phyloP scores from a whole-genome alignment of 92 coral and sea anemone genomes.

The Montipora capitata region DNA sequence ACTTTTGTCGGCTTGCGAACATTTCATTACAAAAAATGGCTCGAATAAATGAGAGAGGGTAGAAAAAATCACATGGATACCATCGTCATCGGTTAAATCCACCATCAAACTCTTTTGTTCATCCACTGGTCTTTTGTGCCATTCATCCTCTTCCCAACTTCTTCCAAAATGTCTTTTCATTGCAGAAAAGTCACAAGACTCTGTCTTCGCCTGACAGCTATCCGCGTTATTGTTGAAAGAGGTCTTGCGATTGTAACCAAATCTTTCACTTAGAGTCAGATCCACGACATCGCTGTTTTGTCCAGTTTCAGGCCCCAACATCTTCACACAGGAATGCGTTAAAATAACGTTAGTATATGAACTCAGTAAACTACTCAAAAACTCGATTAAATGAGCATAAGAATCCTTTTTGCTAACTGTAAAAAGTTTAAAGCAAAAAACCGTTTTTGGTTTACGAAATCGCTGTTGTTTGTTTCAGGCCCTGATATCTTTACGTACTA shows the following conservation, averaged over 20 bases:
- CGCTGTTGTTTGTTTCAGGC: too few species aligned
- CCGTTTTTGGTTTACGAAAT: too few species aligned
- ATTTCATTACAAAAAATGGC: too few species aligned
- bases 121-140: slow-evolving; percentile 38
- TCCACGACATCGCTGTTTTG: slow-evolving; percentile 22
- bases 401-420: too few species aligned
- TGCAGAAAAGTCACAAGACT: neutral
- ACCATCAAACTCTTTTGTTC: neutral
- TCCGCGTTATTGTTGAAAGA: slow-evolving; percentile 3
- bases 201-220: neutral
- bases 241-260: slow-evolving; percentile 58
- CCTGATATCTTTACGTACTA: neutral
- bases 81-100: slow-evolving; percentile 2
- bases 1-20: too few species aligned
- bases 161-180: neutral
- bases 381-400: too few species aligned
- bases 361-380: too few species aligned
- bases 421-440: too few species aligned
- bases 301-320: slow-evolving; percentile 7
- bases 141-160: slow-evolving; percentile 67
- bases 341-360: too few species aligned
- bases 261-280: slow-evolving; percentile 58
- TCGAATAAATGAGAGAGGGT: too few species aligned
- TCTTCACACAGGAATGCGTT: neutral
- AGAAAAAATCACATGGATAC: neutral